phyloP scores from a whole-genome alignment of 2,113 vertebrate genomes.

The Phoenicopterus ruber region DNA sequence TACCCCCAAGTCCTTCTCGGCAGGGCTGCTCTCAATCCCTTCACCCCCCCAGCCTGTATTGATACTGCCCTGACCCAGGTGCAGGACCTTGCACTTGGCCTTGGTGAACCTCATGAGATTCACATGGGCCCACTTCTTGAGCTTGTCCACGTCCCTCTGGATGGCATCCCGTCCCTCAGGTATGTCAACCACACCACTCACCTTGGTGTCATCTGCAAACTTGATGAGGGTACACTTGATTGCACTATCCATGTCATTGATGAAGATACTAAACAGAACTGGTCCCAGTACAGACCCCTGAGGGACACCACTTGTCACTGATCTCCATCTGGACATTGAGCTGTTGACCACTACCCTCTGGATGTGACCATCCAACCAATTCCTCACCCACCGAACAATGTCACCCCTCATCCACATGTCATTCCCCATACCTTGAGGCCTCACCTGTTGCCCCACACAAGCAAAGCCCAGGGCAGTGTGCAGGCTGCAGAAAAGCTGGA shows the following conservation, averaged over 20 bases:
- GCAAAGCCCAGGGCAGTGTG: not conserved
- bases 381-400: not conserved
- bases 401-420: not conserved
- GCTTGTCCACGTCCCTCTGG: too few relatives aligned
- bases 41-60: not conserved
- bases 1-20: not conserved
- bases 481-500: not conserved
- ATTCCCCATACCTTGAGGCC: fast-evolving
- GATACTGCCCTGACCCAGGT: not conserved
- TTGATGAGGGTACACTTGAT: not conserved
- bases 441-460: fast-evolving
- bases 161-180: too few relatives aligned
- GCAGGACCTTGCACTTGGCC: too few relatives aligned
- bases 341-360: not conserved
- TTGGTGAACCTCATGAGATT: too few relatives aligned
- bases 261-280: not conserved
- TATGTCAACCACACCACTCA: too few relatives aligned
- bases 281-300: too few relatives aligned
- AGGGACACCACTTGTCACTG: not conserved
- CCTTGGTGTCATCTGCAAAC: not conserved
- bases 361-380: not conserved
- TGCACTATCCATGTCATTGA: too few relatives aligned
- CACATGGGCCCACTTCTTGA: too few relatives aligned
- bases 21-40: not conserved
- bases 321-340: not conserved